Conservation (phyloP, 2,113 vertebrate genomes). For the Anolis sagrei region DNA sequence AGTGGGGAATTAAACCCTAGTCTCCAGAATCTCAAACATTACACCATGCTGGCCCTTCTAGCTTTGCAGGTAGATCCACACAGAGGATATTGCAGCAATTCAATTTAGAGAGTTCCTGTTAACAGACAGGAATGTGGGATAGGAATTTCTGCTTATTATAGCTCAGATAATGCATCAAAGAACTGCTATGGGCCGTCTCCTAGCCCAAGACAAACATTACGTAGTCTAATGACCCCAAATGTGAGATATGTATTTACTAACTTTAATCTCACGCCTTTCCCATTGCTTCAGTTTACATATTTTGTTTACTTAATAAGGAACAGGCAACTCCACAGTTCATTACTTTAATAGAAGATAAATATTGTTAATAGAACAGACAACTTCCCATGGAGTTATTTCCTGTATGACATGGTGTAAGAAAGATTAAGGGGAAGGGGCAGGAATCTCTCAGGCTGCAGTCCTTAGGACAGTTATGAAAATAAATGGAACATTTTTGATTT, state of each 20-base stretch:
- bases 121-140: background rate
- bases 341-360: constrained; percentile 20
- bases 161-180: background rate
- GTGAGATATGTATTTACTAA: background rate
- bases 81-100: background rate
- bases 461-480: background rate
- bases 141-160: background rate
- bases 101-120: too few species aligned
- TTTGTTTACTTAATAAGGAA: constrained; percentile 3
- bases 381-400: constrained; percentile 6
- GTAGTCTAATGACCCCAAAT: background rate
- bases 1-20: too few species aligned
- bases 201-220: background rate
- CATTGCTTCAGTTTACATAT: background rate
- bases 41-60: too few species aligned
- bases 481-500: background rate
- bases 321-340: background rate
- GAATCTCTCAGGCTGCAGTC: too few species aligned
- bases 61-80: background rate
- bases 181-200: background rate
- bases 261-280: background rate
- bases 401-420: background rate
- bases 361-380: background rate
- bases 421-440: too few species aligned
- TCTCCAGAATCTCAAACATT: too few species aligned